Percentiles rank a stretch among this genome's conserved stretches.
These are phyloP conservation scores for Helleia helle DNA, from an alignment of 2,888 invertebrate genomes.

Conservation along the genomic window DNA sequence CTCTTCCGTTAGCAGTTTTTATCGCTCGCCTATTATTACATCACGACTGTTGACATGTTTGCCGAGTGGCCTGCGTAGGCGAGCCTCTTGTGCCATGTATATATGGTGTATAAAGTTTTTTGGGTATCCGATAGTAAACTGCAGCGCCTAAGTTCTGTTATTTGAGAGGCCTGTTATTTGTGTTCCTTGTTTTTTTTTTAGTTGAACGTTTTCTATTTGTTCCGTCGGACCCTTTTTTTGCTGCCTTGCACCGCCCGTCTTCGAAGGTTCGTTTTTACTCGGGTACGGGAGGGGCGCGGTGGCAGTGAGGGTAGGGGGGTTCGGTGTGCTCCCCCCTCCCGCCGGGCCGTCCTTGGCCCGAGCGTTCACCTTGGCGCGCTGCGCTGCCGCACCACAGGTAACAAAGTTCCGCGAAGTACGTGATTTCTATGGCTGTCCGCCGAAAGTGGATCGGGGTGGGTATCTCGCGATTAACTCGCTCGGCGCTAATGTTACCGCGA, in stretches of 20 bases:
- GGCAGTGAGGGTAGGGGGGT: constrained; percentile 26
- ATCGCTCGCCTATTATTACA: constrained; percentile 53
- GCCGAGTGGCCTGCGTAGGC: constrained; percentile 55
- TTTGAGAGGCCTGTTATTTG: constrained; percentile 58
- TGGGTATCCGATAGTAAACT: constrained; percentile 36
- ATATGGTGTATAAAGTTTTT: too few species aligned
- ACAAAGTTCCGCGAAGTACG: constrained; percentile 72
- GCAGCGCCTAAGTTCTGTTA: constrained; percentile 53
- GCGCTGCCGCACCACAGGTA: constrained; percentile 69
- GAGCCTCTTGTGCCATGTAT: constrained; percentile 40
- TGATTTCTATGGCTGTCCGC: constrained; percentile 67
- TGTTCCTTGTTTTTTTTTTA: constrained; percentile 52
- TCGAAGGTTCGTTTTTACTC: constrained; percentile 65
- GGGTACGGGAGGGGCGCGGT: constrained; percentile 34
- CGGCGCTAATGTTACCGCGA: constrained; percentile 51
- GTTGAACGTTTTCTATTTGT: constrained; percentile 65
- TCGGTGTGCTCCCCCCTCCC: constrained; percentile 53
- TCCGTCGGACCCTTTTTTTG: constrained; percentile 67
- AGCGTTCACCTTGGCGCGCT: constrained; percentile 71
- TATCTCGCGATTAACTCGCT: constrained; percentile 40
- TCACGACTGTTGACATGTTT: constrained; percentile 37
- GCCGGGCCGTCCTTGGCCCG: constrained; percentile 70
- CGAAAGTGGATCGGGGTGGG: constrained; percentile 52
- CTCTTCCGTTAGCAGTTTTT: constrained; percentile 56
- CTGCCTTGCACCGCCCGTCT: constrained; percentile 54